phyloP scores from a whole-genome alignment of 2,888 invertebrate species.

The Dermolepida albohirtum region DNA sequence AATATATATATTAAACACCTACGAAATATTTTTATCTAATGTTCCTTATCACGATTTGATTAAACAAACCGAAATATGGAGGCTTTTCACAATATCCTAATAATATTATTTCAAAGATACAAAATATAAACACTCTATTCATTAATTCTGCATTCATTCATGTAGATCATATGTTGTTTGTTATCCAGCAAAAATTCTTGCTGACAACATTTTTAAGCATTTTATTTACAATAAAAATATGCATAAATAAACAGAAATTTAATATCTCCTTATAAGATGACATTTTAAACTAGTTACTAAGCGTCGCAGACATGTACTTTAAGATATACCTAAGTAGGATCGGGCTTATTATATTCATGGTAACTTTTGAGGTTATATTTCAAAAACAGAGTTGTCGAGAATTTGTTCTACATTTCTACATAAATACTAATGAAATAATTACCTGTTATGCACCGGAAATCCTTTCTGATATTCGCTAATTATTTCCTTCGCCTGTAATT shows the following conservation, averaged over 20 bases:
- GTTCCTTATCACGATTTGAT: too few relatives aligned
- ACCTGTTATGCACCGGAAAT: constrained; percentile 21
- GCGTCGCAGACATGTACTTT: background rate
- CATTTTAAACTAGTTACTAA: too few relatives aligned
- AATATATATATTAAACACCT: too few relatives aligned
- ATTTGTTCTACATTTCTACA: constrained; percentile 12
- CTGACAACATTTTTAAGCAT: constrained; percentile 1
- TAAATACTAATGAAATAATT: constrained; percentile 4
- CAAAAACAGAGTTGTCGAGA: constrained; percentile 10
- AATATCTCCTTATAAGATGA: background rate
- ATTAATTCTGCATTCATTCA: background rate
- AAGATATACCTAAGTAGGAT: constrained; percentile 7
- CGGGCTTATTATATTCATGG: constrained; percentile 5
- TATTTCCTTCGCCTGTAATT: constrained; percentile 25
- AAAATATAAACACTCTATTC: background rate
- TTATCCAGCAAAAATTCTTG: constrained; percentile 8
- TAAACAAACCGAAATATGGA: too few relatives aligned
- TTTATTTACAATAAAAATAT: constrained; percentile 23
- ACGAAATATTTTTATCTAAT: too few relatives aligned
- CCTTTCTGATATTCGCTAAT: constrained; percentile 23
- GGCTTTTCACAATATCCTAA: too few relatives aligned
- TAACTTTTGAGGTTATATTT: constrained; percentile 29
- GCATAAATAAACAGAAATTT: constrained; percentile 20
- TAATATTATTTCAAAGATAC: too few relatives aligned
- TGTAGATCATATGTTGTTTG: background rate